Base-by-base conservation (phyloP, 2,888 invertebrate species). In the Xylota sylvarum region DNA sequence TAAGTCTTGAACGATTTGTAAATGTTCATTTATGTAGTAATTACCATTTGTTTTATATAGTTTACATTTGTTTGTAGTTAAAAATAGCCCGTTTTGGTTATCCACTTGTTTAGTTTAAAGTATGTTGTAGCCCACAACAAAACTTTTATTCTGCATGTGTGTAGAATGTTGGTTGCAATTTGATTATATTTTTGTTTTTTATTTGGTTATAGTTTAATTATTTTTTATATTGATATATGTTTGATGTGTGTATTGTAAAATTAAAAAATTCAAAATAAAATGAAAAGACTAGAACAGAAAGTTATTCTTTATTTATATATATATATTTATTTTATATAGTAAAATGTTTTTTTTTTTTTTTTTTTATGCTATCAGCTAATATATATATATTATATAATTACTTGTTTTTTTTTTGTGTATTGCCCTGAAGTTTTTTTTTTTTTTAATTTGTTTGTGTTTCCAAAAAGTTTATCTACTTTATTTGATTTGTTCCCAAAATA, bases 91-190 rank as follows among this genome's bases (percentile, higher is more conserved):
- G 81, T 84, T 78, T 55, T 73, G 12, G 69, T 55, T 76, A 30
- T 65, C 37, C 32, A 64, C 40, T 50, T 77, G 30, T 58, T 50
- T n/a, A 40, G 9, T 74, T 74, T 46, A 56, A 81, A 86, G 72
- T 58, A 40, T 86, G 81, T 81, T 86, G 85, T 86, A 81, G 85
- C 85, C 85, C 85, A 80, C 85, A 86, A 86, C 81, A 73, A 80
- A 65, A 80, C 76, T 80, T 74, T 65, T n/a, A n/a, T 65, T 10
- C 52, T 64, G 30, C 37, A 27, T 72, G 12, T 62, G n/a, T 85
- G 32, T 76, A 50, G 64, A 70, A 69, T 64, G 74, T 74, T 70
- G 69, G 67, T 79, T 74, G 77, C 77, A 83, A 70, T 73, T 78
- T n/a, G 9, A 19, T 50, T 50, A 14, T 7, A 58, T 50, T 27